Conservation (phyloP, 2,888 invertebrate species). For the Dolichopus griseipennis region DNA sequence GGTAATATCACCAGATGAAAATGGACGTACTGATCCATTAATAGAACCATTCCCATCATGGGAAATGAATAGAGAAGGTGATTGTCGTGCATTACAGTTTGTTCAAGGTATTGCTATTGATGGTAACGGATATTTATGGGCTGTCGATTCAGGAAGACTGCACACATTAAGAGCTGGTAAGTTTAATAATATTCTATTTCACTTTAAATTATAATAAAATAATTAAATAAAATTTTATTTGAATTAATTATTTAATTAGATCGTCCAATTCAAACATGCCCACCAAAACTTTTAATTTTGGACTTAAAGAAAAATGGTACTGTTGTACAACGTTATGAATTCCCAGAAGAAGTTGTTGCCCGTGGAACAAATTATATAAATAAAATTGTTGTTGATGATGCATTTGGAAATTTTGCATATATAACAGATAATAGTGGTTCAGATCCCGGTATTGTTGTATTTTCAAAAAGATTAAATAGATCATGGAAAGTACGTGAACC, state of each 20-base stretch:
- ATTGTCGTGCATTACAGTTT: conserved; percentile 62
- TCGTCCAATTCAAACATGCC: conserved; percentile 50
- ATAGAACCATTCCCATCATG: conserved; percentile 63
- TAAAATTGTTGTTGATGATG: conserved; percentile 64
- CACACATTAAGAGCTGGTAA: conserved; percentile 48
- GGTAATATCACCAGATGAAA: conserved; percentile 43
- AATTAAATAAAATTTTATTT: background rate
- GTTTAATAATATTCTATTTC: conserved; percentile 7
- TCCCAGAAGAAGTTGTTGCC: conserved; percentile 53
- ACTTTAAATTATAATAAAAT: conserved; percentile 4
- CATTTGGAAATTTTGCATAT: conserved; percentile 58
- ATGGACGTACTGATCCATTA: conserved; percentile 47
- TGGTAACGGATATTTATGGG: conserved; percentile 58
- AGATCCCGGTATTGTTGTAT: conserved; percentile 66
- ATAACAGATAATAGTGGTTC: conserved; percentile 60
- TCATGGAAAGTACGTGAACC: conserved; percentile 63
- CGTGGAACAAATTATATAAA: conserved; percentile 55
- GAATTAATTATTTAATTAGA: conserved; percentile 13
- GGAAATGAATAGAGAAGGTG: conserved; percentile 56
- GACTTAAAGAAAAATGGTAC: conserved; percentile 54
- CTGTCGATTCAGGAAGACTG: conserved; percentile 59
- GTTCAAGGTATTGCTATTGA: conserved; percentile 69
- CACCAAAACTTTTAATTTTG: conserved; percentile 58
- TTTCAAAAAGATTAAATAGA: conserved; percentile 52
- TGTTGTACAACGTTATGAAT: conserved; percentile 50